A percentile compares a stretch with the other conserved stretches of the same genome.
These are phyloP conservation scores for Chymomyza fuscimana DNA, from an alignment of 2,888 invertebrate genomes.

Conservation along the genomic window DNA sequence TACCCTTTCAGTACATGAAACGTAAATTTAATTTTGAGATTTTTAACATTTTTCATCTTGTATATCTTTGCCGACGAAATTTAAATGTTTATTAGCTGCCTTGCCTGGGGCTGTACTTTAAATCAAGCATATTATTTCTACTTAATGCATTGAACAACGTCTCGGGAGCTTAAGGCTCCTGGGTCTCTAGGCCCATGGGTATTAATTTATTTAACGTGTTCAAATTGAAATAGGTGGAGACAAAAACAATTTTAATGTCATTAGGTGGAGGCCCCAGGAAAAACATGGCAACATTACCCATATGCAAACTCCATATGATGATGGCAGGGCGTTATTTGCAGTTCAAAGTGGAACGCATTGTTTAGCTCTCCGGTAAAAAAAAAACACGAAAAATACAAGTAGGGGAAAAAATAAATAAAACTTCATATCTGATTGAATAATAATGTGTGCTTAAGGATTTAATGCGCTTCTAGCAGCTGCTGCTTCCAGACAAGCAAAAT, in stretches of 20 bases:
- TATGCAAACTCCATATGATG: neutral
- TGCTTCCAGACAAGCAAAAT: constrained; percentile 11
- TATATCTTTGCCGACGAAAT: neutral
- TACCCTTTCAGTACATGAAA: too few relatives aligned
- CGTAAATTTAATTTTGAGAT: neutral
- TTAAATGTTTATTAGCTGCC: neutral
- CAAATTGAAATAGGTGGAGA: constrained; percentile 31
- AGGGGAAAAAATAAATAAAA: constrained; percentile 48
- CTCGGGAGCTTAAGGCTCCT: constrained; percentile 1
- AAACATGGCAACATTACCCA: neutral
- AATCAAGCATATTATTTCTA: neutral
- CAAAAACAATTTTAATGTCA: constrained; percentile 57
- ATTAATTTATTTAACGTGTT: constrained; percentile 42
- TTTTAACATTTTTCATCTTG: neutral
- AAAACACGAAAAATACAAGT: constrained; percentile 10
- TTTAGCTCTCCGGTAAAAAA: neutral
- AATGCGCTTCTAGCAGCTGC: constrained; percentile 63
- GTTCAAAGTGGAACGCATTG: constrained; percentile 11
- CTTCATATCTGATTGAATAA: constrained; percentile 75
- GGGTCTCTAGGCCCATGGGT: constrained; percentile 7
- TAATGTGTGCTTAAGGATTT: constrained; percentile 73
- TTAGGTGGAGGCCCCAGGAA: constrained; percentile 33
- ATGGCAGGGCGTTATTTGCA: neutral
- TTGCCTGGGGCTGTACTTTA: neutral
- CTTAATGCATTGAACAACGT: neutral